Evolutionary conservation across 2,797 vertebrate species (phyloP), one percentile per base, ranked within the genome.

Genomic region (Megalops cyprinoides): DNA sequence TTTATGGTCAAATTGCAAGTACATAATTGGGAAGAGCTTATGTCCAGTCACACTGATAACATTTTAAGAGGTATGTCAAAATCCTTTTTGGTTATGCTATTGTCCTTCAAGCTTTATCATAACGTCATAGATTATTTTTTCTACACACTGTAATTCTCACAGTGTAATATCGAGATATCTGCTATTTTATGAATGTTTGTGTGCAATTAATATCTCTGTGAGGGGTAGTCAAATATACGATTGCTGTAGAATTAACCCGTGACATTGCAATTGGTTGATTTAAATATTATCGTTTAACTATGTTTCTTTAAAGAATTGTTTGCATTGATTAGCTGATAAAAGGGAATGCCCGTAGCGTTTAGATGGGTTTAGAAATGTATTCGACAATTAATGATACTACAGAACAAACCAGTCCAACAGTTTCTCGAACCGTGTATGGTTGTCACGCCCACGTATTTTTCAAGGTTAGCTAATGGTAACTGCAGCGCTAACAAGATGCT

Each of bases 361-460:
- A 67, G 5, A 3, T 60, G 6, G 62, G 31, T 6, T 18, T 6
- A 34, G 4, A 15, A 39, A 8, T 8, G 42, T 44, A 18, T 20
- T 42, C 67, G n/a, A 44, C 39, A 62, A 4, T 25, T 65, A 65
- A 42, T 71, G 23, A 3, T 37, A 42, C 51, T 25, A 28, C 58
- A 74, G 44, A 73, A 69, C 55, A 10, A 25, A 48, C 71, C 76
- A 48, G 51, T 48, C 18, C 55, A 34, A 23, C 44, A 49, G 53
- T 60, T 67, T 46, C 2, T 74, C 58, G 10, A 67, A 42, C 18
- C 69, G 71, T 79, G 62, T 69, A 91, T 94, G 86, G 90, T 96
- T 85, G 94, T 96, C 96, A 97, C 92, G 86, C 85, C 89, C 91
- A 94, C 93, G 81, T 87, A 83, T 88, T 90, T 90, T 90, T 89